Evolutionary conservation across 1,140 invertebrate genomes (phyloP), one percentile per base, ranked within the genome.

Genomic region (Arion vulgaris): DNA sequence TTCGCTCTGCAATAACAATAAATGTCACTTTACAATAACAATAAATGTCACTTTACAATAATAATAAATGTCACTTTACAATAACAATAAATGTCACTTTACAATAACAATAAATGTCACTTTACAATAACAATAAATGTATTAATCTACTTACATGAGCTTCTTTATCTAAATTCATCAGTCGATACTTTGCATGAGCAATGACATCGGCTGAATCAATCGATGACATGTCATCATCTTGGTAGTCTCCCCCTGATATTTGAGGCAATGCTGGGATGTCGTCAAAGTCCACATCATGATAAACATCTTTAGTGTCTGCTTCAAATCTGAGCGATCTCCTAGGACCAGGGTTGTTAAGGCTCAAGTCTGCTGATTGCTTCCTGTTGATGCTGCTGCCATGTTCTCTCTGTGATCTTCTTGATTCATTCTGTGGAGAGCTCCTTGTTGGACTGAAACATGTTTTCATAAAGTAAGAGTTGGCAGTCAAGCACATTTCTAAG

Each of bases 111-210:
- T n/a, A n/a, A n/a, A n/a, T n/a, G n/a, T n/a, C n/a, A n/a, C n/a
- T n/a, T n/a, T n/a, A n/a, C n/a, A n/a, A n/a, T n/a, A n/a, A n/a
- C n/a, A n/a, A n/a, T n/a, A n/a, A n/a, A n/a, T n/a, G n/a, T n/a
- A n/a, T n/a, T n/a, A 45, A 41, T 36, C 36, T 36, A 69, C 62
- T 68, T 23, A 91, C 90, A 86, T 90, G 85, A 19, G 90, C 90
- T 75, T 91, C 90, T 79, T 87, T 90, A 71, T 91, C 90, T 68
- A 91, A 80, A 82, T 82, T 90, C 71, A 86, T 87, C 23, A 91
- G 84, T 80, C 90, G 86, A 75, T 90, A 89, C 84, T 89, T 90
- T 45, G 90, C 86, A 53, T 90, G 86, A 38, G 88, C 88, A 45
- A 91, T 85, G 75, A 91, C 82, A 82, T 91, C 89, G 34, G 86